Conservation (phyloP, 1,140 invertebrate species). For the Drosophila elegans region DNA sequence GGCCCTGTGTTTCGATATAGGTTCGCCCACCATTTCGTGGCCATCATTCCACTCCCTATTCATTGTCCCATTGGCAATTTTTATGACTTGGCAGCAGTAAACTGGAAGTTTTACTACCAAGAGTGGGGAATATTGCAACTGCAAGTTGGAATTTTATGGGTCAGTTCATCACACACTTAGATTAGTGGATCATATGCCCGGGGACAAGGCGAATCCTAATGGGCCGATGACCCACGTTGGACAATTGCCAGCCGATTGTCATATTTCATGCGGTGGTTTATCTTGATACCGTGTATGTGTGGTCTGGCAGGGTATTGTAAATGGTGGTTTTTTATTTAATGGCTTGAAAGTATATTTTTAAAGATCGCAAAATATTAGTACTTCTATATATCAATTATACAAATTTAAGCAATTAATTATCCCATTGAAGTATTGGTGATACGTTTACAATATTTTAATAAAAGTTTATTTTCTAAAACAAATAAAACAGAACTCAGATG, state of each 20-base stretch:
- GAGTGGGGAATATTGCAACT: slow-evolving; percentile 38
- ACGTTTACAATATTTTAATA: too few relatives aligned
- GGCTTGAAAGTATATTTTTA: too few relatives aligned
- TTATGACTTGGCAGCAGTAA: slow-evolving; percentile 50
- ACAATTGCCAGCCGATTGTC: slow-evolving; percentile 43
- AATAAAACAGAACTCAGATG: too few relatives aligned
- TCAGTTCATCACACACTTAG: slow-evolving; percentile 46
- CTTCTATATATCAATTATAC: too few relatives aligned
- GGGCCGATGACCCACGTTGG: slow-evolving; percentile 30
- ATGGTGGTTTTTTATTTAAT: background rate
- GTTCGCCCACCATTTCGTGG: slow-evolving; percentile 9
- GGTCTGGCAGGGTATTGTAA: background rate
- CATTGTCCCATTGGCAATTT: slow-evolving; percentile 68
- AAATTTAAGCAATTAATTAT: too few relatives aligned
- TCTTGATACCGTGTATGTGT: background rate
- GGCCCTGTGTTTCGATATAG: slow-evolving; percentile 24
- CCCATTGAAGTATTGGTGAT: too few relatives aligned
- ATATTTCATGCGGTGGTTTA: slow-evolving; percentile 30
- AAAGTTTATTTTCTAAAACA: too few relatives aligned
- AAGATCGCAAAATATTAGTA: too few relatives aligned
- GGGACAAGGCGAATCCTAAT: slow-evolving; percentile 26
- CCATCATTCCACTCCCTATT: slow-evolving; percentile 14
- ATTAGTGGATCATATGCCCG: slow-evolving; percentile 63
- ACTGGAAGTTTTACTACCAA: slow-evolving; percentile 59
- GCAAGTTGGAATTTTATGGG: slow-evolving; percentile 64